Percentiles rank a stretch among this genome's conserved stretches.
Evolutionary conservation across 2,113 vertebrate species (phyloP).

Genomic region (Hemiprocne comata): DNA sequence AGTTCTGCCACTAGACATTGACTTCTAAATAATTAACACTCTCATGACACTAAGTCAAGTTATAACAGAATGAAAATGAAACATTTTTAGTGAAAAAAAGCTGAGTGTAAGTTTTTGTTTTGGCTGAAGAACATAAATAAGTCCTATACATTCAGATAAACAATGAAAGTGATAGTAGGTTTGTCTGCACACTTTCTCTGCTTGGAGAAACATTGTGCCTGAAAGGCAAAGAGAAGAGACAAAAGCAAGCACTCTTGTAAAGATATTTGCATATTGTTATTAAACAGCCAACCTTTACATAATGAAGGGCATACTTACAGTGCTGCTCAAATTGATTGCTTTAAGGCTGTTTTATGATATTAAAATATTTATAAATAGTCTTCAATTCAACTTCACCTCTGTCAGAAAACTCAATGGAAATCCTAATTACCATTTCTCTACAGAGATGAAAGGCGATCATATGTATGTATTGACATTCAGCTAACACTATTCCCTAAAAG

Average conservation of each 20-base stretch:
- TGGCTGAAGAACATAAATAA: neutral
- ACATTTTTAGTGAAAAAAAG: constrained; percentile 32
- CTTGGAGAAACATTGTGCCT: neutral
- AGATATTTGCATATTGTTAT: constrained; percentile 63
- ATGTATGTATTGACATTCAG: constrained; percentile 68
- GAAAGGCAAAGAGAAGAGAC: constrained; percentile 17
- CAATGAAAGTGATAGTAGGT: neutral
- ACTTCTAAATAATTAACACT: constrained; percentile 1
- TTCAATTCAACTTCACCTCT: constrained; percentile 66
- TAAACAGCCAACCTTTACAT: constrained; percentile 60
- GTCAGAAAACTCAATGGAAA: constrained; percentile 62
- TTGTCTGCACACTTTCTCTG: neutral
- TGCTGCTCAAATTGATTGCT: constrained; percentile 61
- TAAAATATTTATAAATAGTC: constrained; percentile 77
- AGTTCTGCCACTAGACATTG: neutral
- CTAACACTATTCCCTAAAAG: constrained; percentile 56
- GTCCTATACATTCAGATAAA: neutral
- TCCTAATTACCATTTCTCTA: constrained; percentile 66
- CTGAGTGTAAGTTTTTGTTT: constrained; percentile 3
- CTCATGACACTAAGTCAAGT: neutral
- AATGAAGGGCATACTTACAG: constrained; percentile 70
- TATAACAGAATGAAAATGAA: neutral
- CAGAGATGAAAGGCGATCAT: constrained; percentile 65
- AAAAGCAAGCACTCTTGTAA: constrained; percentile 51
- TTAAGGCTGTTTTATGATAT: constrained; percentile 51